Percentiles rank a stretch among this genome's conserved stretches.
phyloP scores from a whole-genome alignment of 1,140 invertebrate species.

The Varroa destructor region DNA sequence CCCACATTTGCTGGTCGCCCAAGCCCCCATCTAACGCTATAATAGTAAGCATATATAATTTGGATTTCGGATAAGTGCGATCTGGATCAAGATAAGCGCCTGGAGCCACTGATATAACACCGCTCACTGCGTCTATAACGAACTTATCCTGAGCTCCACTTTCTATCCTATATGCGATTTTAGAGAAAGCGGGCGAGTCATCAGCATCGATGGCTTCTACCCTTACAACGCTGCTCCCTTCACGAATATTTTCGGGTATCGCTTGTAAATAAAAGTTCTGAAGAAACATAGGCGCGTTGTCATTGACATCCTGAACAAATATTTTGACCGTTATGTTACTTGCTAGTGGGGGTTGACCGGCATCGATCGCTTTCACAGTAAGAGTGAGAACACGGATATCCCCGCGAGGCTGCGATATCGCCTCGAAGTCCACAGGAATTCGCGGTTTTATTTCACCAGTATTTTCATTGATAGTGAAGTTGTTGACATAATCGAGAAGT shows the following conservation, averaged over 20 bases:
- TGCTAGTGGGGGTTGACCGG: slow-evolving; percentile 58
- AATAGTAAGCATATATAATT: slow-evolving; percentile 43
- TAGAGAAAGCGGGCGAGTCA: slow-evolving; percentile 68
- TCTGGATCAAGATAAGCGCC: slow-evolving; percentile 79
- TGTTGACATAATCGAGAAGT: slow-evolving; percentile 52
- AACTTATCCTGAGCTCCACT: slow-evolving; percentile 80
- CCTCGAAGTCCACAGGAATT: slow-evolving; percentile 63
- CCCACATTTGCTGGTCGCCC: slow-evolving; percentile 55
- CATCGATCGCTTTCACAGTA: slow-evolving; percentile 61
- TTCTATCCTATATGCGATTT: slow-evolving; percentile 70
- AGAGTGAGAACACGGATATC: slow-evolving; percentile 58
- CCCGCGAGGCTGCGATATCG: slow-evolving; percentile 44
- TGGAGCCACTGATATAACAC: slow-evolving; percentile 64
- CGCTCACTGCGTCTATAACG: slow-evolving; percentile 64
- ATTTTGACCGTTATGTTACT: slow-evolving; percentile 60
- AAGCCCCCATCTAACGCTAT: slow-evolving; percentile 72
- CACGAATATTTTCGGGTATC: slow-evolving; percentile 64
- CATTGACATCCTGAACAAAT: slow-evolving; percentile 60
- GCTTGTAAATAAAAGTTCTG: slow-evolving; percentile 54
- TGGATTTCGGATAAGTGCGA: slow-evolving; percentile 58
- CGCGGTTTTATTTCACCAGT: slow-evolving; percentile 56
- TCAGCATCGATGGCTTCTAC: slow-evolving; percentile 68
- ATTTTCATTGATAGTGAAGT: slow-evolving; percentile 64
- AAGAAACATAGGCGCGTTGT: slow-evolving; percentile 66
- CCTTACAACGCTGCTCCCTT: slow-evolving; percentile 58